Conservation (phyloP, 1,140 invertebrate species). For the Drosophila ironensis region DNA sequence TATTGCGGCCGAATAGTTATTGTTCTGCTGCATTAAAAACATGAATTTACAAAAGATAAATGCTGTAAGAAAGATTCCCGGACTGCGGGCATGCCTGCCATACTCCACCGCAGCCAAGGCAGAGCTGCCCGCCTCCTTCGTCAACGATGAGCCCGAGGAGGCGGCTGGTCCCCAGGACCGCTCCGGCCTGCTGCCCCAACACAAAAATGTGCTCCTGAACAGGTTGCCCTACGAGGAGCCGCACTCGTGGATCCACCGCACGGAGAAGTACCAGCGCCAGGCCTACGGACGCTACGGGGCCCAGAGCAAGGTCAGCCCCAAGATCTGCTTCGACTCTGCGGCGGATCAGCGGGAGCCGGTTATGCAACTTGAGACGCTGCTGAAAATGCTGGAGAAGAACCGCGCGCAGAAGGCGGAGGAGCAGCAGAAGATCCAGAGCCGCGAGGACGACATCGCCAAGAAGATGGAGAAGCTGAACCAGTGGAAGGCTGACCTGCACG, state of each 20-base stretch:
- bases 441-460: slow-evolving; percentile 84
- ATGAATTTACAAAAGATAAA: slow-evolving; percentile 35
- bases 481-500: slow-evolving; percentile 86
- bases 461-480: slow-evolving; percentile 86
- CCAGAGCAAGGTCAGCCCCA: slow-evolving; percentile 82
- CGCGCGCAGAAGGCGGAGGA: slow-evolving; percentile 61
- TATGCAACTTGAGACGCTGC: slow-evolving; percentile 83
- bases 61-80: background rate
- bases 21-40: background rate
- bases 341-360: slow-evolving; percentile 83
- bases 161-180: slow-evolving; percentile 83
- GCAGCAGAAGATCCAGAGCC: slow-evolving; percentile 82
- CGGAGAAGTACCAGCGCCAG: slow-evolving; percentile 84
- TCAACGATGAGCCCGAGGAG: slow-evolving; percentile 24
- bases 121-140: slow-evolving; percentile 38
- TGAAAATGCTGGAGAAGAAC: slow-evolving; percentile 84
- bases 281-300: slow-evolving; percentile 85
- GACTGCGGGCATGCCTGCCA: background rate
- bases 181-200: slow-evolving; percentile 83
- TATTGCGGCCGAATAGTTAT: background rate
- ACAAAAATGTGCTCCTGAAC: slow-evolving; percentile 84
- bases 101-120: slow-evolving; percentile 17
- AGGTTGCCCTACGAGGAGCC: slow-evolving; percentile 83
- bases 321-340: slow-evolving; percentile 85
- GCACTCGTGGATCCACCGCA: slow-evolving; percentile 83